Evolutionary conservation across 2,888 invertebrate genomes (phyloP), one percentile per base, ranked within the genome.

Genomic region (Hecatera dysodea): DNA sequence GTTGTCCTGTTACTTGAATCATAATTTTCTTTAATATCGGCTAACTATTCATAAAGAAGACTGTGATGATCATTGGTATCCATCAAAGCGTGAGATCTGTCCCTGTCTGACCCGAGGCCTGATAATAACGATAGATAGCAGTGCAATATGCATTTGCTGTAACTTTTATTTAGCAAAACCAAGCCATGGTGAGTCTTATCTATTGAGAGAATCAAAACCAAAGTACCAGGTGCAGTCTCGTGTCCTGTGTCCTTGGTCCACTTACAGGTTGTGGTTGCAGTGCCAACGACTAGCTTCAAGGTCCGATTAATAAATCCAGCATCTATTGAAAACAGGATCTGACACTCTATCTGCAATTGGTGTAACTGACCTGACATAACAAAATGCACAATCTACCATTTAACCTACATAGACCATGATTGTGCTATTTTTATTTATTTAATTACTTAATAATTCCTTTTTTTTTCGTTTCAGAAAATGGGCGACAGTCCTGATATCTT

Each of bases 401-500:
- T 24, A 27, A 56, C 39, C 24, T 56, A 67, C 19, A n/a, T 55
- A 36, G 22, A 42, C 33, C 24, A 27, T 33, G 29, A 24, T 27
- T 19, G 27, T 22, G 19, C n/a, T 15, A 15, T 24, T 11, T 2
- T 17, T 39, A 39, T 44, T 19, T 39, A 39, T 42, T 17, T 55
- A 24, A 46, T 48, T 27, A 17, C 24, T 8, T 33, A 12, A 53
- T 53, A 17, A 55, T 48, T n/a, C n/a, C n/a, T n/a, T 33, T 46
- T 19, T 11, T 7, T 36, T 70, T 78, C 72, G 70, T 91, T 88
- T 52, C 91, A 93, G 93, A 90, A 89, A 78, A 86, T 88, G 17
- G 82, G 82, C 56, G 78, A 81, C 57, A 83, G 80, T 59, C 78
- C 83, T 36, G 81, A 78, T 19, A 86, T 86, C 22, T 67, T 72